phyloP scores from a whole-genome alignment of 1,140 invertebrate genomes.

The Mercenaria mercenaria region DNA sequence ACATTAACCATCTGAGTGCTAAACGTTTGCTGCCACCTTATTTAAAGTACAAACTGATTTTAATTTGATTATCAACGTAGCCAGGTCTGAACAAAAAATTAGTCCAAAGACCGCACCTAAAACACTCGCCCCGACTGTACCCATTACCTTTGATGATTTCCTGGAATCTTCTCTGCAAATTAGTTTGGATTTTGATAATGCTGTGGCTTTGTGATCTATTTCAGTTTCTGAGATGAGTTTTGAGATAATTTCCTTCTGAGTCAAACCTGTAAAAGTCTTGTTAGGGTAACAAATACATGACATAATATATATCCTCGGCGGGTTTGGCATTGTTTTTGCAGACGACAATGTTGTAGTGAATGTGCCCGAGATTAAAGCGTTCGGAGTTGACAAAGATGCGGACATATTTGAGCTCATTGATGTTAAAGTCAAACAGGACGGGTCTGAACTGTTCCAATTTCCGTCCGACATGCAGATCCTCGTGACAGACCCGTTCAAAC shows the following conservation, averaged over 20 bases:
- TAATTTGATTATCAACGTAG: background rate
- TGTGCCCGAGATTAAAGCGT: too few species aligned
- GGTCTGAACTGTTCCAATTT: too few species aligned
- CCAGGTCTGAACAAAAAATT: background rate
- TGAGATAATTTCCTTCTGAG: background rate
- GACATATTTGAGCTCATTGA: too few species aligned
- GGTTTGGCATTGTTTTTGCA: background rate
- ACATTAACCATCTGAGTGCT: too few species aligned
- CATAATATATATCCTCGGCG: background rate
- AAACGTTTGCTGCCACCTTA: too few species aligned
- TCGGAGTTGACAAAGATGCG: too few species aligned
- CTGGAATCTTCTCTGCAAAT: background rate
- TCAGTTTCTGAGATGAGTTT: background rate
- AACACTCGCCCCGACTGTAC: background rate
- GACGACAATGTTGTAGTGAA: background rate
- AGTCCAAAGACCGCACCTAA: background rate
- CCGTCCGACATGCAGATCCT: too few species aligned
- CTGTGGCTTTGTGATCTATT: background rate
- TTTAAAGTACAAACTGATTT: background rate
- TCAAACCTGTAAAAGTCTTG: background rate
- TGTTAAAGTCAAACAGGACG: too few species aligned
- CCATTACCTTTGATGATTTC: background rate
- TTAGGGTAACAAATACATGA: background rate
- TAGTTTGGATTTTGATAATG: background rate
- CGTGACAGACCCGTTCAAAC: too few species aligned